These are phyloP conservation scores for Marmota monax DNA, from an alignment of 2,113 vertebrate species.

Conservation along the genomic window DNA sequence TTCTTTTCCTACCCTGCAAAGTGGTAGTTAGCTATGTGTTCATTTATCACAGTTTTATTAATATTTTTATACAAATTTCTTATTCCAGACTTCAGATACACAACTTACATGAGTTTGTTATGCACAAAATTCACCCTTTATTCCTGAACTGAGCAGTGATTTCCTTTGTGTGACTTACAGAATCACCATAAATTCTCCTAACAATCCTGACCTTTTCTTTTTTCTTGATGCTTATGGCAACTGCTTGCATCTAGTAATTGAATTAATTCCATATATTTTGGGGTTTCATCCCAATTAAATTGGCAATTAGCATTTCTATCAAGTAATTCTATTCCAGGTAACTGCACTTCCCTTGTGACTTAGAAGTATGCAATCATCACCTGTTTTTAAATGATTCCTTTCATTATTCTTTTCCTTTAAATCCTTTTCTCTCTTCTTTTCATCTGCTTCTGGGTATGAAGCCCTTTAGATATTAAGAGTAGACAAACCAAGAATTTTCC, in stretches of 20 bases:
- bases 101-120: neutral
- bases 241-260: neutral
- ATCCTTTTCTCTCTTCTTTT: slow-evolving; percentile 20
- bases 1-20: neutral
- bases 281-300: neutral
- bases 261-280: neutral
- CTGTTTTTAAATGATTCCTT: neutral
- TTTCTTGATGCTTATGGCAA: neutral
- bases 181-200: neutral
- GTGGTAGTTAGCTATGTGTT: neutral
- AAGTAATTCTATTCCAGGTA: neutral
- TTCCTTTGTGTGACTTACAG: neutral
- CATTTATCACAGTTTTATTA: neutral
- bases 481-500: neutral
- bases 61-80: neutral
- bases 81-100: neutral
- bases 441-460: neutral
- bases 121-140: neutral
- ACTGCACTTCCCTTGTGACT: neutral
- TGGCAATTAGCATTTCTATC: neutral
- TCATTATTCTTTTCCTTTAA: slow-evolving; percentile 8
- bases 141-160: neutral
- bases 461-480: neutral
- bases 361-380: neutral
- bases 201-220: neutral